These are phyloP conservation scores for Rhyacophila evoluta DNA, from an alignment of 2,888 invertebrate species.

Conservation along the genomic window DNA sequence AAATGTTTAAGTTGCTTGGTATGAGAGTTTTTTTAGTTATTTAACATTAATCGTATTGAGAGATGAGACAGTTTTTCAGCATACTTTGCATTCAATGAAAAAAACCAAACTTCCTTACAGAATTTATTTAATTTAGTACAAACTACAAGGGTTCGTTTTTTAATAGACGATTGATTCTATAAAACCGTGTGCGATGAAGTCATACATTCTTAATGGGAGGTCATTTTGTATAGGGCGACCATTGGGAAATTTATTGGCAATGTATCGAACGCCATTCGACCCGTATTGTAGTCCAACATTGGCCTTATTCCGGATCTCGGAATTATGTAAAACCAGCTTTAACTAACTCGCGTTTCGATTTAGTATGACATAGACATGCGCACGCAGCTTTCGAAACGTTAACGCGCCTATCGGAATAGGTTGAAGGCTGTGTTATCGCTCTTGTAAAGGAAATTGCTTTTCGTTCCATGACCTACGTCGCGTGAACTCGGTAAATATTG, in stretches of 20 bases:
- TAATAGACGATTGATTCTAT: constrained; percentile 1
- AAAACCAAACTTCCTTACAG: background rate
- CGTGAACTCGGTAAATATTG: constrained; percentile 24
- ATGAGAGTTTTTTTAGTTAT: too few species aligned
- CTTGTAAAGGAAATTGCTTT: constrained; percentile 24
- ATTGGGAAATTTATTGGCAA: constrained; percentile 31
- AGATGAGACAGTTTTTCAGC: too few species aligned
- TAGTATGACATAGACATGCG: background rate
- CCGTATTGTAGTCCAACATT: constrained; percentile 19
- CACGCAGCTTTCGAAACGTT: background rate
- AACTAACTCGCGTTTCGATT: background rate
- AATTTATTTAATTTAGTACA: background rate
- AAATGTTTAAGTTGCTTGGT: too few species aligned
- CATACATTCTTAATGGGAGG: constrained; percentile 49
- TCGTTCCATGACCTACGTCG: constrained; percentile 14
- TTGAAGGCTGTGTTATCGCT: background rate
- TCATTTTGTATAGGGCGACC: constrained; percentile 27
- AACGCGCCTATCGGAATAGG: background rate
- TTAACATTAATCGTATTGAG: too few species aligned
- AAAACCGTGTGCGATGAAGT: constrained; percentile 18
- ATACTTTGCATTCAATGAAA: background rate
- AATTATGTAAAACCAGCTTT: background rate
- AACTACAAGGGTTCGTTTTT: constrained; percentile 2
- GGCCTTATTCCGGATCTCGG: background rate
- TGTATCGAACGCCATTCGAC: constrained; percentile 27